These are phyloP conservation scores for Zhuqinia jingwanae DNA, from an alignment of 2,888 invertebrate species.

Conservation along the genomic window DNA sequence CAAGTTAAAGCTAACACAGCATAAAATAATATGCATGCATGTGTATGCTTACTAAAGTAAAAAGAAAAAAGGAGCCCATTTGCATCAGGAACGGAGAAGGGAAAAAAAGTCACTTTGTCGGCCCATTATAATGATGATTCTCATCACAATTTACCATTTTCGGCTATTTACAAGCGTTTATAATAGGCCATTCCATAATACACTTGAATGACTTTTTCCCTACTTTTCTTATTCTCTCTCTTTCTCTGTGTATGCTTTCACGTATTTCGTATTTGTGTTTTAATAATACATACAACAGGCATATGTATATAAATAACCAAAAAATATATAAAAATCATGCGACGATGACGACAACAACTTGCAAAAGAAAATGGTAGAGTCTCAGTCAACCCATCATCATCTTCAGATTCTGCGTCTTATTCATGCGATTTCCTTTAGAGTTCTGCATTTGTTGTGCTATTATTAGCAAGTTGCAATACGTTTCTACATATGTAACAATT, in stretches of 20 bases:
- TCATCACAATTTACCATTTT: slow-evolving; percentile 69
- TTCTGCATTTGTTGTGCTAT: too few relatives aligned
- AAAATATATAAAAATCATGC: too few relatives aligned
- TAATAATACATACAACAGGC: slow-evolving; percentile 18
- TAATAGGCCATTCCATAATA: slow-evolving; percentile 67
- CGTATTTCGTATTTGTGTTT: neutral
- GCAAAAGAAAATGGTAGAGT: slow-evolving; percentile 44
- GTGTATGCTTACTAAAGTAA: too few relatives aligned
- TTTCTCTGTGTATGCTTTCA: slow-evolving; percentile 16
- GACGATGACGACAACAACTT: slow-evolving; percentile 34
- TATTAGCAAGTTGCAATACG: slow-evolving; percentile 29
- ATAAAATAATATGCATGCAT: too few relatives aligned
- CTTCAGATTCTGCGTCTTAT: slow-evolving; percentile 38
- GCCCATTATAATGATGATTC: slow-evolving; percentile 72
- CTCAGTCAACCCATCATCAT: slow-evolving; percentile 58
- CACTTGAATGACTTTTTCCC: slow-evolving; percentile 64
- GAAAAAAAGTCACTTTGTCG: slow-evolving; percentile 67
- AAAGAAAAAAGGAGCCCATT: slow-evolving; percentile 66
- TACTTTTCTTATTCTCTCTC: slow-evolving; percentile 27
- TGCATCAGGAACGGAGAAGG: slow-evolving; percentile 71
- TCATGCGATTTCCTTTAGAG: slow-evolving; percentile 23
- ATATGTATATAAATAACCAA: too few relatives aligned
- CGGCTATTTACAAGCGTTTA: slow-evolving; percentile 68
- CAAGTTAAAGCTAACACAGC: slow-evolving; percentile 66
- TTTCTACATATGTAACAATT: too few relatives aligned